Percentiles rank a stretch among this genome's conserved stretches.
Evolutionary conservation across 1,140 invertebrate species (phyloP).

Genomic region (Caenorhabditis inopinata): DNA sequence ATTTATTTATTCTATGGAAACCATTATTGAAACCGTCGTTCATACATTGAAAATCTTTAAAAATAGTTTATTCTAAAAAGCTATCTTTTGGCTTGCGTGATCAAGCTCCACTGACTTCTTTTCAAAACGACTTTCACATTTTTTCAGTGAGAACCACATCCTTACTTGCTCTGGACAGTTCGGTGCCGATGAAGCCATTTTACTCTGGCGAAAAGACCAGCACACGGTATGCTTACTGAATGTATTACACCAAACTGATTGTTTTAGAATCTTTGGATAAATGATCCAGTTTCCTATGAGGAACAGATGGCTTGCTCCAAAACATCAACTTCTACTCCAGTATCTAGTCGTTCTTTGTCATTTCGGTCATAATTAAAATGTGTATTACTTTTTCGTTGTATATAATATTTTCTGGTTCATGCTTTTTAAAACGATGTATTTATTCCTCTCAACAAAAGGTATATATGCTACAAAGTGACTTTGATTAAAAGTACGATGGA

Average conservation of each 20-base stretch:
- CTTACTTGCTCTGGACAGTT: constrained; percentile 70
- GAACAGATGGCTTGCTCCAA: not conserved
- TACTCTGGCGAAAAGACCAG: constrained; percentile 69
- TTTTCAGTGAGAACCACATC: constrained; percentile 66
- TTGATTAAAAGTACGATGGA: no score
- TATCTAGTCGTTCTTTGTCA: not conserved
- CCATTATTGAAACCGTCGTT: no score
- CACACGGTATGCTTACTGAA: constrained; percentile 64
- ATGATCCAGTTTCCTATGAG: constrained; percentile 67
- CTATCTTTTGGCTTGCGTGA: constrained; percentile 55
- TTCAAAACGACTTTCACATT: no score
- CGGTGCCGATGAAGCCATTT: constrained; percentile 70
- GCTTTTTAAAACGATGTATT: not conserved
- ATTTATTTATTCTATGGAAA: no score
- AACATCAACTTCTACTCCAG: not conserved
- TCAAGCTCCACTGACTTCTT: no score
- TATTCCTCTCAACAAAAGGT: not conserved
- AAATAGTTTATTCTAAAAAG: no score
- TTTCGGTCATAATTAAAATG: not conserved
- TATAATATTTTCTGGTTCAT: not conserved
- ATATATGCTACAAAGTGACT: not conserved
- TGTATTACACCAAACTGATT: not conserved
- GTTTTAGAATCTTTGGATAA: constrained; percentile 70
- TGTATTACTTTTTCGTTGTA: not conserved
- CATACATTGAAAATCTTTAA: no score